Evolutionary conservation across 2,797 vertebrate species (phyloP), one percentile per base, ranked within the genome.

Genomic region (Thripadectes ignobilis): DNA sequence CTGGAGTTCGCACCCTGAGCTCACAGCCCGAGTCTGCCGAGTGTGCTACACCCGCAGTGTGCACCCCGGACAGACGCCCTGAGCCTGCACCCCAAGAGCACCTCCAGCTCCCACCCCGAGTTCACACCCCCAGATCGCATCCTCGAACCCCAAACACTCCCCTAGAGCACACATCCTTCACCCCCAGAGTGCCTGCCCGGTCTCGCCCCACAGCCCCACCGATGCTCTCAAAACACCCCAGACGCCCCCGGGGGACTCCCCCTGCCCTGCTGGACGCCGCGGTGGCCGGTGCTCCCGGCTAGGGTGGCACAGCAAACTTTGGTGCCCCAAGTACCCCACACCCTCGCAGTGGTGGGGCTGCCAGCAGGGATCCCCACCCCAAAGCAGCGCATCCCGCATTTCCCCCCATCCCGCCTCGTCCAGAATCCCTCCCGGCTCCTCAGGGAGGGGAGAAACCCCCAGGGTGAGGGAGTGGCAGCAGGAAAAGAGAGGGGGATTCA

Each of bases 301-400:
- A 59, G 51, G 77, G 77, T 14, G 10, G 46, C 69, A 36, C 78
- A 62, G 88, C 77, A 93, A 95, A 94, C 88, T 95, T 95, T 58
- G 88, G 74, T 69, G 88, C 88, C 88, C 85, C 48, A 6, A 76
- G 55, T 65, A 34, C 18, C 18, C 59, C 6, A 1, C 1, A 1
- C 14, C 68, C 18, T 8, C 7, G 23, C 13, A 7, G 54, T 7
- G 27, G 32, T 4, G 3, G n/a, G 59, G 63, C 45, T 3, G 7
- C 7, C 5, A 59, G 55, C 1, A 2, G 43, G 80, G 75, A 67
- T 49, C 73, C 43, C 34, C 65, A n/a, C 73, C 81, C 81, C 85
- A 77, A 93, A 94, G 76, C 81, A 14, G 54, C 16, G 0, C 51
- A 27, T 1, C 23, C 67, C 1, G 1, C 24, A 22, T 34, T 45